A percentile compares a stretch with the other conserved stretches of the same genome.
These are phyloP conservation scores for Amblyteles armatorius DNA, from an alignment of 2,888 invertebrate genomes.

Conservation along the genomic window DNA sequence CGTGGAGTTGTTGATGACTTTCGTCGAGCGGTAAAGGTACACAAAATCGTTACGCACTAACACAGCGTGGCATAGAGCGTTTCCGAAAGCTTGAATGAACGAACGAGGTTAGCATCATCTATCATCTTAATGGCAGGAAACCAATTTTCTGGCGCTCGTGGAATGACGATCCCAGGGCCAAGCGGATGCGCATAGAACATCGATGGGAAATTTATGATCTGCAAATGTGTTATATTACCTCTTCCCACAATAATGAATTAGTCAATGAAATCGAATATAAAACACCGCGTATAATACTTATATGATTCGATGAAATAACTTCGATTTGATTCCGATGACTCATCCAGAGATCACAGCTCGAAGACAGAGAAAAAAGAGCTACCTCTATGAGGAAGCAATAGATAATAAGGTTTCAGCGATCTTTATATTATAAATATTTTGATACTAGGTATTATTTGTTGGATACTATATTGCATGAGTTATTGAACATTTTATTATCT, in stretches of 20 bases:
- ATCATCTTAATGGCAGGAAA: slow-evolving; percentile 77
- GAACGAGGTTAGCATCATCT: slow-evolving; percentile 76
- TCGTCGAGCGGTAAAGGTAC: slow-evolving; percentile 58
- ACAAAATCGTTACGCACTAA: slow-evolving; percentile 67
- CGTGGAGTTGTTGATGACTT: slow-evolving; percentile 63
- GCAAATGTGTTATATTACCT: background rate
- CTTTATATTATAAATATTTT: background rate
- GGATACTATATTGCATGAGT: no score
- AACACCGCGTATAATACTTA: background rate
- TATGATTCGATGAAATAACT: no score
- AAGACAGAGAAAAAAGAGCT: background rate
- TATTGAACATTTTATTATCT: no score
- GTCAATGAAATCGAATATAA: background rate
- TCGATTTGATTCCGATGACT: background rate
- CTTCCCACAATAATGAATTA: background rate
- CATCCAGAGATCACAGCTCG: background rate
- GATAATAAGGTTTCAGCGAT: background rate
- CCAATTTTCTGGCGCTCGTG: slow-evolving; percentile 60
- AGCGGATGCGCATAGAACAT: slow-evolving; percentile 21
- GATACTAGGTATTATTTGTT: no score
- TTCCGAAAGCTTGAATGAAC: slow-evolving; percentile 71
- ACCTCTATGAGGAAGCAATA: background rate
- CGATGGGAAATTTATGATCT: slow-evolving; percentile 1
- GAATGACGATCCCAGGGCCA: slow-evolving; percentile 42
- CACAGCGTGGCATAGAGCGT: slow-evolving; percentile 62